A percentile compares a stretch with the other conserved stretches of the same genome.
phyloP scores from a whole-genome alignment of 2,797 vertebrate species.

The Phoxinus dragarum region DNA sequence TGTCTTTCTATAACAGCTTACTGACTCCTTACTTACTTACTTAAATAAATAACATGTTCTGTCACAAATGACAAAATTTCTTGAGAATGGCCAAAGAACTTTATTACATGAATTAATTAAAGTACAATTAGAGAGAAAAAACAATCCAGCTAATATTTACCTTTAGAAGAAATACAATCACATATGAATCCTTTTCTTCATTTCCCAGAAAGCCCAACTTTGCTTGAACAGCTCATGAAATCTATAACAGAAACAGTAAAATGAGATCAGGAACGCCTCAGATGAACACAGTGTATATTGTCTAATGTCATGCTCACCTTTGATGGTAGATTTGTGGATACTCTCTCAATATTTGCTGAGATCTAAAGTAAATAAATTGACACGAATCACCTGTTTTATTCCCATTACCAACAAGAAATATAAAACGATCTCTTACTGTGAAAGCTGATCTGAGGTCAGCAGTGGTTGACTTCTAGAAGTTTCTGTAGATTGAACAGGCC shows the following conservation, averaged over 20 bases:
- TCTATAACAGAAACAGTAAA: constrained; percentile 66
- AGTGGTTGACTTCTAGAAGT: constrained; percentile 75
- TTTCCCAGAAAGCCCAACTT: constrained; percentile 82
- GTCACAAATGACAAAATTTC: no score
- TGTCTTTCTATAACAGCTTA: no score
- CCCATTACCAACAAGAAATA: not conserved
- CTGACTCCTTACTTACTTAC: no score
- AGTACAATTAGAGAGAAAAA: not conserved
- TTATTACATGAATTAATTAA: not conserved
- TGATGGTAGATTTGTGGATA: constrained; percentile 73
- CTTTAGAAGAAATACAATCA: constrained; percentile 80
- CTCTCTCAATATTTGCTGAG: constrained; percentile 71
- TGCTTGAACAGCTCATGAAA: constrained; percentile 80
- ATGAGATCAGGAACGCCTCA: not conserved
- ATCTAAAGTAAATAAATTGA: constrained; percentile 69
- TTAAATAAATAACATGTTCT: no score
- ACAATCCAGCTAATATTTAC: constrained; percentile 60
- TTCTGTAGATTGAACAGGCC: constrained; percentile 85
- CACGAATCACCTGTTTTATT: not conserved
- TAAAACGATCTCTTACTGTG: constrained; percentile 74
- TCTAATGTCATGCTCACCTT: constrained; percentile 68
- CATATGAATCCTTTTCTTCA: constrained; percentile 71
- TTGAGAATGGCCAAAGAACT: not conserved
- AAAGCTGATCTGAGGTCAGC: constrained; percentile 76
- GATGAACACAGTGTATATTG: not conserved